Base-by-base conservation (phyloP, 1,140 invertebrate species). In the Cyclina sinensis region DNA sequence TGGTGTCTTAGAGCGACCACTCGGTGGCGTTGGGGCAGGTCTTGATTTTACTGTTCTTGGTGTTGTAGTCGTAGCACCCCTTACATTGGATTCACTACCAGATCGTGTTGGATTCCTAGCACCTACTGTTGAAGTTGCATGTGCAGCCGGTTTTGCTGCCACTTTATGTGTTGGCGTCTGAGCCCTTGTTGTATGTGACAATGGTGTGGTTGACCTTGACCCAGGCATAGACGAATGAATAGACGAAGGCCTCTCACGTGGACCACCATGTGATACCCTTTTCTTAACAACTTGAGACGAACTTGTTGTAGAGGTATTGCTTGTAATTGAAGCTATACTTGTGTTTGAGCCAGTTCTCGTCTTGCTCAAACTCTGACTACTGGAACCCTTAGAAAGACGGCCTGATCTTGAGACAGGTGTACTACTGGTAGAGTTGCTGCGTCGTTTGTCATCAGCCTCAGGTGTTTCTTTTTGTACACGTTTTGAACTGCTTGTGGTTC, bases 311-410 rank as follows among this genome's bases (percentile, higher is more conserved):
- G 91, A 91, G 27, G 89, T 43, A 59, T 81, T 91, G 51, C 92
- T 93, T 48, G 88, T 83, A 35, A 82, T 90, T 12, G 91, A 93
- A 4, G 82, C 87, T 9, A 93, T 81, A 57, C 92, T 93, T 46
- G 89, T 90, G 68, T 92, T 93, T 35, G 92, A 93, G 82, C 86
- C 91, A 27, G 78, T 90, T 57, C 84, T 89, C 48, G 88, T 89
- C 85, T 89, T 91, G 65, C 88, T 93, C 1, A 93, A 86, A 89
- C 74, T 87, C 87, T 91, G 76, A 88, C 86, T 76, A 35, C 48
- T 73, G 5, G 80, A 62, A 39, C 88, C 39, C 81, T 79, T 48
- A 43, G 90, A 86, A 89, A 91, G 32, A 80, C 84, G 37, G 37
- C 35, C 68, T 73, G 86, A n/a, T 12, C 80, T 85, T 54, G 57